Percentiles rank a stretch among this genome's conserved stretches.
Conservation (phyloP, 2,888 invertebrate genomes). For the Atrina japonica region DNA sequence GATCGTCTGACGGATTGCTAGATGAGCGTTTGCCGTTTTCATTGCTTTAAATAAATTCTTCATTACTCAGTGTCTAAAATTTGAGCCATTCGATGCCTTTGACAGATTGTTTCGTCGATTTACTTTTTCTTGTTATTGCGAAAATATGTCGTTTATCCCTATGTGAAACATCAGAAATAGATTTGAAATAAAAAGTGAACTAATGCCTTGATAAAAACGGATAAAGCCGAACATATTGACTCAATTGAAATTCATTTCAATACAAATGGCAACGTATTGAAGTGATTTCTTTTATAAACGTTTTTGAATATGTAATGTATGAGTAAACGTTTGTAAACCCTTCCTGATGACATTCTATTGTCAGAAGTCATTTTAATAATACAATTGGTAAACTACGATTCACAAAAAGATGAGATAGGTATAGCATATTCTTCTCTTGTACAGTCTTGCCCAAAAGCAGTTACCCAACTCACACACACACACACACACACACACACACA, state of each 20-base stretch:
- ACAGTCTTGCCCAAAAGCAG: too few species aligned
- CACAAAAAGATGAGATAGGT: too few species aligned
- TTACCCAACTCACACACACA: too few species aligned
- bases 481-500: too few species aligned
- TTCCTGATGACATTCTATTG: not conserved
- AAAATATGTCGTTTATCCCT: too few species aligned
- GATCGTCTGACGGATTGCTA: slow-evolving; percentile 17
- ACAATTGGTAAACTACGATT: too few species aligned
- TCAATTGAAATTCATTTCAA: slow-evolving; percentile 23
- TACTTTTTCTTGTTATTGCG: too few species aligned
- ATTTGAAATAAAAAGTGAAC: too few species aligned
- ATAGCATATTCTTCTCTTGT: too few species aligned
- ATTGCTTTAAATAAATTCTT: slow-evolving; percentile 27
- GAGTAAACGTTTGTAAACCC: slow-evolving; percentile 15
- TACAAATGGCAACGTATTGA: slow-evolving; percentile 12
- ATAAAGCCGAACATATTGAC: slow-evolving; percentile 12
- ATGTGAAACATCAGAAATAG: too few species aligned
- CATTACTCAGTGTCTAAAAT: slow-evolving; percentile 38
- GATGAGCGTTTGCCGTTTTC: slow-evolving; percentile 19
- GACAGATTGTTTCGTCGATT: too few species aligned
- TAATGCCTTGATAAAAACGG: slow-evolving; percentile 3
- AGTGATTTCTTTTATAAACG: slow-evolving; percentile 22
- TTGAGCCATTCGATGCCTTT: slow-evolving; percentile 1
- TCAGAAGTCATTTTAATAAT: too few species aligned
- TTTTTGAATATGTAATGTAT: slow-evolving; percentile 15